Conservation (phyloP, 2,797 vertebrate species). For the Gouania willdenowi region DNA sequence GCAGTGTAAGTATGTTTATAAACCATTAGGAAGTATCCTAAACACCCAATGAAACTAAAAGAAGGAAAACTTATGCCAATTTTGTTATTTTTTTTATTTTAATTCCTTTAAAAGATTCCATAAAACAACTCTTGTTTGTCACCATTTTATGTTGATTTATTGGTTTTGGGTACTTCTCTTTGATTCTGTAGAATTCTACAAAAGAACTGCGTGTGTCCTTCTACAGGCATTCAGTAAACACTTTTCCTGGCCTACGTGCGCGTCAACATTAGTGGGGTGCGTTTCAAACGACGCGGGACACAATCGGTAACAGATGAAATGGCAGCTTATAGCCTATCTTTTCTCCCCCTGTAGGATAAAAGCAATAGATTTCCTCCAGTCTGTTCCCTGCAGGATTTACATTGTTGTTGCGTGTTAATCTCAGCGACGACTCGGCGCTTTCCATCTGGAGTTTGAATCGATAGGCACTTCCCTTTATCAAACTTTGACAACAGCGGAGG, state of each 20-base stretch:
- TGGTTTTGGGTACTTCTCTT: too few species aligned
- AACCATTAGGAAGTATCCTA: too few species aligned
- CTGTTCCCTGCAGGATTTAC: constrained; percentile 29
- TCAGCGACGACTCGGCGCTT: constrained; percentile 9
- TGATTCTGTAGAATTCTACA: too few species aligned
- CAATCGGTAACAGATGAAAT: constrained; percentile 4
- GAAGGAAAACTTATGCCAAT: too few species aligned
- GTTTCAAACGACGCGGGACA: constrained; percentile 1
- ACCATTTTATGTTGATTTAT: too few species aligned
- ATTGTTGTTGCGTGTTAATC: constrained; percentile 49
- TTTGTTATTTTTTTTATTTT: too few species aligned
- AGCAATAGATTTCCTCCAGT: constrained; percentile 19
- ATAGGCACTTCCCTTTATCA: constrained; percentile 44
- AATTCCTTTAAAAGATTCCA: too few species aligned
- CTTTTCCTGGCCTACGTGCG: background rate
- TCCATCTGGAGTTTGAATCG: constrained; percentile 42
- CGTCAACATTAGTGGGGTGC: background rate
- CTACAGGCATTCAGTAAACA: background rate
- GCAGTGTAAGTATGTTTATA: too few species aligned
- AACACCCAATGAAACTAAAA: too few species aligned
- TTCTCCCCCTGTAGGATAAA: constrained; percentile 26
- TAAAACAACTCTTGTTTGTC: too few species aligned
- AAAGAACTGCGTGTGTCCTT: background rate
- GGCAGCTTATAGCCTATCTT: too few species aligned
- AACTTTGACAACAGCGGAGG: constrained; percentile 30